Percentiles rank a stretch among this genome's conserved stretches.
These are phyloP conservation scores for Apis florea DNA, from an alignment of 1,140 invertebrate species.

Conservation along the genomic window DNA sequence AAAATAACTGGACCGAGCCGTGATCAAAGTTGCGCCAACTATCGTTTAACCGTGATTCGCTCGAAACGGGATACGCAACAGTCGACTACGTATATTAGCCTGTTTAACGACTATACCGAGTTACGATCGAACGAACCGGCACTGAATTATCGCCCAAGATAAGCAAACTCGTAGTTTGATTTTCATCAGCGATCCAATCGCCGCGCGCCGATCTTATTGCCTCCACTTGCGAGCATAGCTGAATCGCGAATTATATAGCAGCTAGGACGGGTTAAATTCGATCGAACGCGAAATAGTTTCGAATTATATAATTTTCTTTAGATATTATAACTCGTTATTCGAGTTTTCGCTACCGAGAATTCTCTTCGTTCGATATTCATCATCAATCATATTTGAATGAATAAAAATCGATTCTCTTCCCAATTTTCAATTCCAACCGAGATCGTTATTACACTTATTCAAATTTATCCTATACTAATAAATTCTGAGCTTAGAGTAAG, in stretches of 20 bases:
- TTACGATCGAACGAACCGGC: background rate
- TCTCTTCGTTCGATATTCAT: too few relatives aligned
- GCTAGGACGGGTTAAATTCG: background rate
- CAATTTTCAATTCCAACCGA: too few relatives aligned
- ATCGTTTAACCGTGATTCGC: background rate
- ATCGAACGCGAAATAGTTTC: background rate
- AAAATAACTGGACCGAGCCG: background rate
- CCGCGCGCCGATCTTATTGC: background rate
- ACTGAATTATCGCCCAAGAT: background rate
- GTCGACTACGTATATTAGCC: background rate
- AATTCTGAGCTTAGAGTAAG: too few relatives aligned
- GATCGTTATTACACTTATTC: too few relatives aligned
- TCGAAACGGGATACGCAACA: background rate
- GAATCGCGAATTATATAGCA: background rate
- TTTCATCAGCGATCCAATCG: slow-evolving; percentile 33
- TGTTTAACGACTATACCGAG: background rate
- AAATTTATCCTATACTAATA: too few relatives aligned
- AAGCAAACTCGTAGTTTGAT: slow-evolving; percentile 37
- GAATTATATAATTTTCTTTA: too few relatives aligned
- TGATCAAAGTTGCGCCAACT: background rate
- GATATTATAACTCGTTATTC: too few relatives aligned
- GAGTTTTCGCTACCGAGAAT: too few relatives aligned
- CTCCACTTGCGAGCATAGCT: too few relatives aligned
- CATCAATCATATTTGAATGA: too few relatives aligned
- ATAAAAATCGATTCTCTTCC: too few relatives aligned